These are phyloP conservation scores for Clangula hyemalis DNA, from an alignment of 2,797 vertebrate genomes.

Conservation along the genomic window DNA sequence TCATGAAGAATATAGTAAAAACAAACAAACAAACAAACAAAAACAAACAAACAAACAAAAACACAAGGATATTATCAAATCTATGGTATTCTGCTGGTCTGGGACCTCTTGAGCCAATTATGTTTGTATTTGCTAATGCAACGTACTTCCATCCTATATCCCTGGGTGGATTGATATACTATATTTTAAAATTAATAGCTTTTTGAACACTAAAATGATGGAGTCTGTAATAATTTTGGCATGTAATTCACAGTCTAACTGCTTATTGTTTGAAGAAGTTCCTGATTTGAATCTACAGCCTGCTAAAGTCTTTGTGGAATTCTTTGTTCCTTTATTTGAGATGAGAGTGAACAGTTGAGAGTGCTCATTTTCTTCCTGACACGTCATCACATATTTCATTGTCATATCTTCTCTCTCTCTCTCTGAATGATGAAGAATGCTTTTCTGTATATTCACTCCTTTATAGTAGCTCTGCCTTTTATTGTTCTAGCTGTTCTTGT, in stretches of 20 bases:
- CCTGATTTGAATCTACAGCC: background rate
- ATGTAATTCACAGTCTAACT: background rate
- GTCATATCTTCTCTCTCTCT: background rate
- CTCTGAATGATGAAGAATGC: background rate
- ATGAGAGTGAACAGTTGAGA: accelerated
- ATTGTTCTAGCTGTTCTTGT: background rate
- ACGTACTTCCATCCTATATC: background rate
- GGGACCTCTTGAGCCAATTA: background rate
- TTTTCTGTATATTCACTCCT: background rate
- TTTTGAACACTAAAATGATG: background rate
- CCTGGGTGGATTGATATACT: background rate
- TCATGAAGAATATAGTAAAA: background rate
- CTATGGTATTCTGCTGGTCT: background rate
- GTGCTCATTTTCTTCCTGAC: background rate
- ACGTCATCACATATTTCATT: background rate
- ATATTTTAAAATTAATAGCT: background rate
- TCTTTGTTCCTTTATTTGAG: background rate
- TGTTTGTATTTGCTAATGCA: background rate
- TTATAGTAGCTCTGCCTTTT: background rate
- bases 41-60: no score
- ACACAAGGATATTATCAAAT: background rate
- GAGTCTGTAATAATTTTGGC: background rate
- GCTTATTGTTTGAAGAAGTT: background rate
- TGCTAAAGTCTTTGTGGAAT: background rate
- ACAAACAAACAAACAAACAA: no score